Evolutionary conservation across 2,113 vertebrate species (phyloP), one percentile per base, ranked within the genome.

Genomic region (Zapornia atra): DNA sequence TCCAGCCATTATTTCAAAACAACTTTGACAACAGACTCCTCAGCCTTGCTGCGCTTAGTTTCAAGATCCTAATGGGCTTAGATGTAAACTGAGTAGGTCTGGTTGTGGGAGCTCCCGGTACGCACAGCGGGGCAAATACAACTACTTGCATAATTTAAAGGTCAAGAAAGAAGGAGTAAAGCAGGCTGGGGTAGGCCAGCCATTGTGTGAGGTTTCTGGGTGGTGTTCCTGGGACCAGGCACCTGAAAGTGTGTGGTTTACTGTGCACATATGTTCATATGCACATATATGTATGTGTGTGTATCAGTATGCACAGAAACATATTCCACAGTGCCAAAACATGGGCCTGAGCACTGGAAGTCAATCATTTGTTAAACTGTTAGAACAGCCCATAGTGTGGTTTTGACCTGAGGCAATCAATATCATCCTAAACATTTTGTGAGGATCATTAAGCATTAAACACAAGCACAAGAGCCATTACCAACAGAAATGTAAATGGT

Each of bases 171-270:
- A 42, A 64, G 34, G 20, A 17, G 12, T 16, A 54, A 3, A 77
- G 29, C 4, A 11, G 12, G 3, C 38, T 6, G 2, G 14, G 24
- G 40, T 10, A 48, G 48, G 10, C 22, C 64, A 88, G 11, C 21
- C 40, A 24, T 28, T 59, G 29, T 5, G 4, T 3, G 7, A 82
- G 12, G 17, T 7, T 91, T 57, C 20, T 85, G 59, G 34, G 40
- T 31, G 25, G 15, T 44, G 36, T 64, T 71, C 12, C n/a, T 63
- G 59, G 44, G 33, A 59, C 48, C 46, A 72, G 36, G 14, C 6
- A 20, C 4, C 34, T 48, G 31, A 59, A 72, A 68, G 6, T 7
- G 4, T 68, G 59, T 54, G 20, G 0, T 0, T 78, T 53, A 2
- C 8, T 46, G 7, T 53, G 15, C 2, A 48, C 3, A 11, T 44